phyloP scores from a whole-genome alignment of 1,140 invertebrate species.

The Akabosia matsudoensis region DNA sequence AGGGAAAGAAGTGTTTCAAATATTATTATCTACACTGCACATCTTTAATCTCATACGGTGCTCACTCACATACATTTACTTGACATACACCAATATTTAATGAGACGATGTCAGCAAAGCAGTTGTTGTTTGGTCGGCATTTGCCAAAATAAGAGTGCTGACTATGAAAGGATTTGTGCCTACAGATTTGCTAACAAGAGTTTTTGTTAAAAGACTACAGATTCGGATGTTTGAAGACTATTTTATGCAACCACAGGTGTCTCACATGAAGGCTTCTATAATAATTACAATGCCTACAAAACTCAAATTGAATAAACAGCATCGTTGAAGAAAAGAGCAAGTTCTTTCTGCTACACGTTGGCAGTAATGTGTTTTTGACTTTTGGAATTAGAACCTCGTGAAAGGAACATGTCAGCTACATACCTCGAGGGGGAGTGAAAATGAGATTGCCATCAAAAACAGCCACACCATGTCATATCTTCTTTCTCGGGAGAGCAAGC shows the following conservation, averaged over 20 bases:
- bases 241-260: too few relatives aligned
- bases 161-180: background rate
- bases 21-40: background rate
- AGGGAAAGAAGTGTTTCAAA: background rate
- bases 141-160: background rate
- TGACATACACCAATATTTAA: slow-evolving; percentile 17
- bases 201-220: too few relatives aligned
- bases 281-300: too few relatives aligned
- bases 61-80: background rate
- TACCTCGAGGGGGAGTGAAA: background rate
- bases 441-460: background rate
- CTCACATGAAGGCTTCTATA: too few relatives aligned
- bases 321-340: too few relatives aligned
- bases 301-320: too few relatives aligned
- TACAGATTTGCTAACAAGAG: background rate
- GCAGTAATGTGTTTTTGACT: background rate
- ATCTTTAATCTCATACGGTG: background rate
- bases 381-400: background rate
- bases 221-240: too few relatives aligned
- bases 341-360: background rate
- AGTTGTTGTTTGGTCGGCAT: slow-evolving; percentile 5
- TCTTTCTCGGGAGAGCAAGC: too few relatives aligned
- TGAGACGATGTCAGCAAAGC: background rate
- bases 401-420: slow-evolving; percentile 11
- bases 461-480: background rate